phyloP scores from a whole-genome alignment of 2,888 invertebrate species.

The Carcina quercana region DNA sequence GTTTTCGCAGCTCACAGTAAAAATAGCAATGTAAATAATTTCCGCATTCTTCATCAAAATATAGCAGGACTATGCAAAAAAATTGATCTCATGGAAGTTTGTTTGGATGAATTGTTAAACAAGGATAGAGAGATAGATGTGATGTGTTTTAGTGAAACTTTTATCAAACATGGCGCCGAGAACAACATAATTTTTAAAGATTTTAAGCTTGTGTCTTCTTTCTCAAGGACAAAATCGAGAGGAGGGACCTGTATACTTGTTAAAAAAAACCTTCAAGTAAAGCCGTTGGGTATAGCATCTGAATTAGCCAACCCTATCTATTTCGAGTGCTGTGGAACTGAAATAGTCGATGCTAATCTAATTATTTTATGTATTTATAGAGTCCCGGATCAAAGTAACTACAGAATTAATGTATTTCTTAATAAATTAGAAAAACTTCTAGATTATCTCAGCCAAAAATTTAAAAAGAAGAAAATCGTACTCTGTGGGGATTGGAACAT shows the following conservation, averaged over 20 bases:
- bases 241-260: constrained; percentile 4
- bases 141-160: constrained; percentile 6
- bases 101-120: not conserved
- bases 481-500: constrained; percentile 10
- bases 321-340: constrained; percentile 7
- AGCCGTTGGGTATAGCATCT: not conserved
- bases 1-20: too few relatives aligned
- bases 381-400: constrained; percentile 3
- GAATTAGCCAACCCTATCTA: not conserved
- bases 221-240: constrained; percentile 4
- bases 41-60: constrained; percentile 4
- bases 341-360: not conserved
- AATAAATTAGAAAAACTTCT: constrained; percentile 6
- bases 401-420: constrained; percentile 2
- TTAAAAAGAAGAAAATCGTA: constrained; percentile 4
- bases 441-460: not conserved
- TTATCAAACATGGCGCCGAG: constrained; percentile 3
- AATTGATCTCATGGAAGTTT: constrained; percentile 3
- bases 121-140: constrained; percentile 3
- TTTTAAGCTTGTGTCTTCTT: constrained; percentile 2
- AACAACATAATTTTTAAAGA: constrained; percentile 2
- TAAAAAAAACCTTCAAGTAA: not conserved
- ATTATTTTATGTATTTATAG: constrained; percentile 5
- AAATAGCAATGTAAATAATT: too few relatives aligned
- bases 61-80: constrained; percentile 5